Percentiles rank a stretch among this genome's conserved stretches.
These are phyloP conservation scores for Acanthococcus lagerstroemiae DNA, from an alignment of 2,888 invertebrate genomes.

Conservation along the genomic window DNA sequence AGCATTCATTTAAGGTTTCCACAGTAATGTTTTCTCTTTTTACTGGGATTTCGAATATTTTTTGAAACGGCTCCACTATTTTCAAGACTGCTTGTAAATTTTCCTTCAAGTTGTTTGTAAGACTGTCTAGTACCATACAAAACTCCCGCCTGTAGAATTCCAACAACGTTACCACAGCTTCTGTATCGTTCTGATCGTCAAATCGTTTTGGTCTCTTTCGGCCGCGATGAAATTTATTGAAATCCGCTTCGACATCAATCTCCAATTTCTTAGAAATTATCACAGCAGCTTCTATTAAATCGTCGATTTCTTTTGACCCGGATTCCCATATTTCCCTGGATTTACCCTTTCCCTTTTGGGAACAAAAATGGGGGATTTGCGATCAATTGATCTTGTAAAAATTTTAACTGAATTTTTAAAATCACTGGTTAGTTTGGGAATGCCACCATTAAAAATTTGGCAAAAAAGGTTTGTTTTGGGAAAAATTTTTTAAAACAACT, in stretches of 20 bases:
- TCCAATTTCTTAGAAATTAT: not conserved
- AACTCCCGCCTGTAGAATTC: conserved; percentile 4
- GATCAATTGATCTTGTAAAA: no score
- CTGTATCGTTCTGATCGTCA: not conserved
- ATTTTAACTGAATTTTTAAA: no score
- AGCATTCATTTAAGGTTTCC: not conserved
- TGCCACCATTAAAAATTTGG: no score
- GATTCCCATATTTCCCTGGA: no score
- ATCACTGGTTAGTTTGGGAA: no score
- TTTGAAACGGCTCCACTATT: not conserved
- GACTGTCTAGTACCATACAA: conserved; percentile 5
- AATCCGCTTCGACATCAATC: not conserved
- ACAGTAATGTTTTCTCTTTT: not conserved
- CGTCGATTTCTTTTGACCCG: not conserved
- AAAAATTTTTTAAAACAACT: no score
- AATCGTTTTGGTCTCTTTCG: not conserved
- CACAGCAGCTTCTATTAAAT: not conserved
- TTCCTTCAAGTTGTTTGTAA: not conserved
- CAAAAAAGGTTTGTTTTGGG: no score
- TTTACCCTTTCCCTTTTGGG: no score
- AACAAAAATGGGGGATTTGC: no score
- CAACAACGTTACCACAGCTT: not conserved
- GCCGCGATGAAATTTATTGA: not conserved
- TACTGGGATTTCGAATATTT: not conserved
- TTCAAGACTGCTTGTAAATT: not conserved